Evolutionary conservation across 2,797 vertebrate genomes (phyloP).

Genomic region (Luscinia luscinia): DNA sequence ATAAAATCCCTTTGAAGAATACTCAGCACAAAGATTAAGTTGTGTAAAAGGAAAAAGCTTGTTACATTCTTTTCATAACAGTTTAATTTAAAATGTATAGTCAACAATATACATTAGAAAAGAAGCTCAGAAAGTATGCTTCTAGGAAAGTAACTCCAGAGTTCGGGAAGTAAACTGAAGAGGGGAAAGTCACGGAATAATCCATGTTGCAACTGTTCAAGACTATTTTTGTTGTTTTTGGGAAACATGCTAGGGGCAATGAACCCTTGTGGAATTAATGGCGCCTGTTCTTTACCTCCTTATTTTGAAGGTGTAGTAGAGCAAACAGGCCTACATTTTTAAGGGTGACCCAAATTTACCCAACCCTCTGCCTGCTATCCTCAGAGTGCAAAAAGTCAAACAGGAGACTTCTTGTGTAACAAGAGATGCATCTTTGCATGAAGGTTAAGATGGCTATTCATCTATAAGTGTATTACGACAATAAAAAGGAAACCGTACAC

Average conservation of each 20-base stretch:
- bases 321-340: conserved; percentile 57
- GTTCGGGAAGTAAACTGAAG: conserved; percentile 63
- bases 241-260: conserved; percentile 30
- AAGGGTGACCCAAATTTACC: conserved; percentile 46
- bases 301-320: conserved; percentile 64
- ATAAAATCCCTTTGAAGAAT: conserved; percentile 81
- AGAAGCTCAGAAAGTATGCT: conserved; percentile 66
- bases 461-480: conserved; percentile 63
- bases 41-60: conserved; percentile 75
- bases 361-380: conserved; percentile 15
- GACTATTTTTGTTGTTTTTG: conserved; percentile 45
- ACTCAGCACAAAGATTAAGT: conserved; percentile 79
- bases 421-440: conserved; percentile 60
- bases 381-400: not conserved
- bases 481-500: conserved; percentile 41
- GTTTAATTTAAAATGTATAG: conserved; percentile 74
- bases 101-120: conserved; percentile 69
- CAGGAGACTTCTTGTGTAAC: conserved; percentile 49
- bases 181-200: conserved; percentile 48
- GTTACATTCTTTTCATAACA: conserved; percentile 75
- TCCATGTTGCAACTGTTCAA: conserved; percentile 49
- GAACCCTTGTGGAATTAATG: conserved; percentile 53
- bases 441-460: conserved; percentile 69
- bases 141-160: conserved; percentile 62
- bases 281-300: conserved; percentile 68